Percentiles rank a stretch among this genome's conserved stretches.
Conservation (phyloP, 1,140 invertebrate species). For the Oryctes rhinoceros region DNA sequence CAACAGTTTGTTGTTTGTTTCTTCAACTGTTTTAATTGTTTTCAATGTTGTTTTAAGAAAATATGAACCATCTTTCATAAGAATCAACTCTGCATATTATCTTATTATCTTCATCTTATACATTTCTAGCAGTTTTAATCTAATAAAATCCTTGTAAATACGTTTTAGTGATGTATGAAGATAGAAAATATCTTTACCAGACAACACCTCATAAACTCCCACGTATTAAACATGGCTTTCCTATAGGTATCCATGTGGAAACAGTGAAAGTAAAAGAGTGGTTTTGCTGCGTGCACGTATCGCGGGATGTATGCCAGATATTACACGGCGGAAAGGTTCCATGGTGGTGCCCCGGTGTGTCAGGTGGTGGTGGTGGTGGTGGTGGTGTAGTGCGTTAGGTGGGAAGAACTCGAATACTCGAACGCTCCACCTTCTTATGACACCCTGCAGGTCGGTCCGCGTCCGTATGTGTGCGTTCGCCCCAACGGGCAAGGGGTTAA, state of each 20-base stretch:
- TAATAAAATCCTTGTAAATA: no score
- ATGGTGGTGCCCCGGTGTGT: background rate
- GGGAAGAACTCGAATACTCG: conserved; percentile 30
- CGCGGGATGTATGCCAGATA: background rate
- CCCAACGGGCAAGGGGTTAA: conserved; percentile 40
- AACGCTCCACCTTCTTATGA: conserved; percentile 36
- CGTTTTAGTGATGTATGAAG: no score
- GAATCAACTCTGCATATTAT: no score
- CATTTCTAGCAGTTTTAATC: no score
- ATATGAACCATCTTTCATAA: no score
- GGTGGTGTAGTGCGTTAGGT: conserved; percentile 24
- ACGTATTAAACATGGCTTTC: background rate
- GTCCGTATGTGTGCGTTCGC: background rate
- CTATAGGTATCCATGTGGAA: background rate
- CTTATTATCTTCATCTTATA: no score
- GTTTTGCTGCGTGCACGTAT: no score
- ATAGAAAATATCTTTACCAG: no score
- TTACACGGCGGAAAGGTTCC: background rate
- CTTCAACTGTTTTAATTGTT: no score
- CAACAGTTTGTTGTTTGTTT: no score
- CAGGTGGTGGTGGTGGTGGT: conserved; percentile 26
- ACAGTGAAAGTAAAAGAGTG: background rate
- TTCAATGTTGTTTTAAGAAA: no score
- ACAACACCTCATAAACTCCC: background rate
- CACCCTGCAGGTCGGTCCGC: conserved; percentile 11